Conservation (phyloP, 37 sponge, comb jelly and placozoan species). For the Ephydatia muelleri region DNA sequence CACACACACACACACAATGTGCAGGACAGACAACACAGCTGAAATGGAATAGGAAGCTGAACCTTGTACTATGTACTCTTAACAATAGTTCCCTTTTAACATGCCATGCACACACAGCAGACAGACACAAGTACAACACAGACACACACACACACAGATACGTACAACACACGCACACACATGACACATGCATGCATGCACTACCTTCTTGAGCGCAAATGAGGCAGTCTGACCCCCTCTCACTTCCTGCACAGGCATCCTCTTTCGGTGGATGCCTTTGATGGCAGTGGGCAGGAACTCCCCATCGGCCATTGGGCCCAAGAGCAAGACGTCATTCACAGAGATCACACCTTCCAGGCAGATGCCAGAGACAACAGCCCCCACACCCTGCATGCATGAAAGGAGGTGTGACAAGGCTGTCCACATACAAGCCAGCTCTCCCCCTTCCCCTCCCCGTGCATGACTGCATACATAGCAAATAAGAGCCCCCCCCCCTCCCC, state of each 20-base stretch:
- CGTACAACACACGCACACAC: background rate
- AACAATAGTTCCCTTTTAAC: background rate
- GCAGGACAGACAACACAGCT: background rate
- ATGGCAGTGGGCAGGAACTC: conserved; percentile 88
- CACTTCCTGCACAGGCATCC: conserved; percentile 91
- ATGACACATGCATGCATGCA: background rate
- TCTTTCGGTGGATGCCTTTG: conserved; percentile 92
- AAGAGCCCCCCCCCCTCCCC: background rate
- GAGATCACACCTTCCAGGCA: conserved; percentile 88
- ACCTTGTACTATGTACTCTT: too few species aligned
- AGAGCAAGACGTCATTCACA: conserved; percentile 82
- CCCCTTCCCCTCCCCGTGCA: background rate
- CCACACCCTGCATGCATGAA: conserved; percentile 73
- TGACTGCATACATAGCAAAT: background rate
- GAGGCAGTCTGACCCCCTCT: conserved; percentile 96
- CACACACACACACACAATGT: background rate
- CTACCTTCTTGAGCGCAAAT: conserved; percentile 96
- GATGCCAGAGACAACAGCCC: conserved; percentile 97
- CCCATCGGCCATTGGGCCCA: conserved; percentile 89
- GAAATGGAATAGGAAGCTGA: too few species aligned
- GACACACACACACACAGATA: background rate
- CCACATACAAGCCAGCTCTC: background rate
- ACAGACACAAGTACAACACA: background rate
- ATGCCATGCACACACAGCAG: too few species aligned
- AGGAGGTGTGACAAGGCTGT: background rate